phyloP scores from a whole-genome alignment of 2,888 invertebrate genomes.

The Pomacea canaliculata region DNA sequence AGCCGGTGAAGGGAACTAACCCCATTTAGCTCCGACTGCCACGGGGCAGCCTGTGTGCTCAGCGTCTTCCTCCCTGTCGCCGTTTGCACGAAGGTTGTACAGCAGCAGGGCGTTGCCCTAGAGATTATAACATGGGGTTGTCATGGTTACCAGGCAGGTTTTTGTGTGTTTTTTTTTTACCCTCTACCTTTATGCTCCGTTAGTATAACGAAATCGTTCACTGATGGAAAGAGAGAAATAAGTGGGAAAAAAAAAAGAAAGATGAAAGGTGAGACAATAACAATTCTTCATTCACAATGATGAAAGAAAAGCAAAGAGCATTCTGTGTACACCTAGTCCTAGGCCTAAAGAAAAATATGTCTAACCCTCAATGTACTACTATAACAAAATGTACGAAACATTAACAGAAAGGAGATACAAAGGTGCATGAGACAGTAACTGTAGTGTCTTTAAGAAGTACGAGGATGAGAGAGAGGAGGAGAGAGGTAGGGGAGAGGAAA shows the following conservation, averaged over 20 bases:
- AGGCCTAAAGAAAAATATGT: too few species aligned
- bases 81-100: slow-evolving; percentile 9
- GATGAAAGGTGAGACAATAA: neutral
- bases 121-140: neutral
- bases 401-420: too few species aligned
- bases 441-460: too few species aligned
- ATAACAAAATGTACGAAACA: too few species aligned
- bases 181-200: neutral
- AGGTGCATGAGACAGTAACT: too few species aligned
- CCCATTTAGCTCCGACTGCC: slow-evolving; percentile 25
- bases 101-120: slow-evolving; percentile 22
- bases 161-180: neutral
- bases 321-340: neutral
- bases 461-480: too few species aligned
- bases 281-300: neutral
- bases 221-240: slow-evolving; percentile 8
- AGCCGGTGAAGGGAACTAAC: neutral
- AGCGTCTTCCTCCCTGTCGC: slow-evolving; percentile 1
- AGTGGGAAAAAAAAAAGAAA: neutral
- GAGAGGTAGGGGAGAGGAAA: too few species aligned
- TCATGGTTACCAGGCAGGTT: neutral
- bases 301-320: neutral
- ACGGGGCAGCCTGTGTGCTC: slow-evolving; percentile 16
- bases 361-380: too few species aligned
- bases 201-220: neutral